Conservation (phyloP, 2,113 vertebrate species). For the Chaetura pelagica region DNA sequence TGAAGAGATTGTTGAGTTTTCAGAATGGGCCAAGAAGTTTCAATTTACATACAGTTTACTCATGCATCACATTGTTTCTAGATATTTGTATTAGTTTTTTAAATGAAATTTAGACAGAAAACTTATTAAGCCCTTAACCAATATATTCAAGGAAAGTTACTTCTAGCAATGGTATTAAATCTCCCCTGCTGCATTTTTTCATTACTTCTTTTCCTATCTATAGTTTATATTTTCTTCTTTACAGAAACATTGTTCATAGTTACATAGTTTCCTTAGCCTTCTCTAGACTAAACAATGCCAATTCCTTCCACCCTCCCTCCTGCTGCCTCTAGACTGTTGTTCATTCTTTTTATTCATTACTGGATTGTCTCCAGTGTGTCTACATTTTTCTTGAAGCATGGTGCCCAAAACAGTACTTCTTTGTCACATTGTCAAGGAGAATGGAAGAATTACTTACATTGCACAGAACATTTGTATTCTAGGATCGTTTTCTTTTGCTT, state of each 20-base stretch:
- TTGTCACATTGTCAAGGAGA: neutral
- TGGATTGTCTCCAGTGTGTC: neutral
- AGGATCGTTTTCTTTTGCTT: neutral
- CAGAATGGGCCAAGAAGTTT: neutral
- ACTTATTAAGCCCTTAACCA: neutral
- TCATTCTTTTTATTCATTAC: neutral
- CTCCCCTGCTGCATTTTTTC: neutral
- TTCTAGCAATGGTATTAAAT: neutral
- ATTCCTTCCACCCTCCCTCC: neutral
- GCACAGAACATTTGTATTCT: neutral
- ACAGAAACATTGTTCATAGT: neutral
- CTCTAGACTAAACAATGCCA: conserved; percentile 60
- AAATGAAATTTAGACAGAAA: neutral
- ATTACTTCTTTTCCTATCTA: neutral
- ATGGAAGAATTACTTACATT: neutral
- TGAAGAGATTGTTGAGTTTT: neutral
- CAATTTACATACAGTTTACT: neutral
- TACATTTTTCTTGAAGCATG: neutral
- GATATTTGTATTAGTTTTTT: neutral
- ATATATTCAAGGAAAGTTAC: neutral
- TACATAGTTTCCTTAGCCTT: neutral
- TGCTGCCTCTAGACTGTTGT: neutral
- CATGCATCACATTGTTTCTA: neutral
- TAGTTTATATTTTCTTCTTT: neutral
- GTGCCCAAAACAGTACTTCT: neutral